A percentile compares a stretch with the other conserved stretches of the same genome.
phyloP scores from a whole-genome alignment of 2,888 invertebrate species.

The Ophion slaviceki region DNA sequence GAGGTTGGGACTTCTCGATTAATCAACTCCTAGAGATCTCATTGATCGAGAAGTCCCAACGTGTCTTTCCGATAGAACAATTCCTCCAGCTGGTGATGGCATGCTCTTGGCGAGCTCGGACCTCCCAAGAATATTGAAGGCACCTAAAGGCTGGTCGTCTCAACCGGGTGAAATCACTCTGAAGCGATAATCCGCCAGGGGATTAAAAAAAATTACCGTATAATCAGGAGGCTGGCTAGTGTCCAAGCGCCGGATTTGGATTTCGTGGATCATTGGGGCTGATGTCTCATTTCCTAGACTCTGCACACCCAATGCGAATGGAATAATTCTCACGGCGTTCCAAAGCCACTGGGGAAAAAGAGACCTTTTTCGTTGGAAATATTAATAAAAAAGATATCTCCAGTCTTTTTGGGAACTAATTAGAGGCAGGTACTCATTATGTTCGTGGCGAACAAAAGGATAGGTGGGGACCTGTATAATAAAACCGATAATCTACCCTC shows the following conservation, averaged over 20 bases:
- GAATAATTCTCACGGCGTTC: background rate
- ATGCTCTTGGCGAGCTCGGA: no score
- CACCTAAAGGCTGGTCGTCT: background rate
- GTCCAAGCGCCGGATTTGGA: conserved; percentile 70
- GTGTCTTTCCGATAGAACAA: no score
- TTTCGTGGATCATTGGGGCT: background rate
- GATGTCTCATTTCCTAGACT: background rate
- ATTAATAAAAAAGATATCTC: background rate
- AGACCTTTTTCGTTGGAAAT: background rate
- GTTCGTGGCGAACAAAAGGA: conserved; percentile 16
- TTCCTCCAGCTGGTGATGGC: no score
- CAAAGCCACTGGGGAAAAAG: background rate
- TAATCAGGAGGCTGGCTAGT: no score
- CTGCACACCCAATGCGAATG: background rate
- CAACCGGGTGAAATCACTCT: conserved; percentile 49
- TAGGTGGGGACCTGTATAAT: conserved; percentile 10
- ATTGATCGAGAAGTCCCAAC: no score
- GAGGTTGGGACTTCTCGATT: background rate
- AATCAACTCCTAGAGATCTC: background rate
- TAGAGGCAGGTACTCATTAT: conserved; percentile 42
- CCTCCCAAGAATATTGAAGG: no score
- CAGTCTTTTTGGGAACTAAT: conserved; percentile 33
- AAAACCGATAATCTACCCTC: conserved; percentile 55
- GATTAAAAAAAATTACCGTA: conserved; percentile 15
- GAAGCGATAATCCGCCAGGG: conserved; percentile 57